A percentile compares a stretch with the other conserved stretches of the same genome.
These are phyloP conservation scores for Zaprionus bogoriensis DNA, from an alignment of 2,888 invertebrate species.

Conservation along the genomic window DNA sequence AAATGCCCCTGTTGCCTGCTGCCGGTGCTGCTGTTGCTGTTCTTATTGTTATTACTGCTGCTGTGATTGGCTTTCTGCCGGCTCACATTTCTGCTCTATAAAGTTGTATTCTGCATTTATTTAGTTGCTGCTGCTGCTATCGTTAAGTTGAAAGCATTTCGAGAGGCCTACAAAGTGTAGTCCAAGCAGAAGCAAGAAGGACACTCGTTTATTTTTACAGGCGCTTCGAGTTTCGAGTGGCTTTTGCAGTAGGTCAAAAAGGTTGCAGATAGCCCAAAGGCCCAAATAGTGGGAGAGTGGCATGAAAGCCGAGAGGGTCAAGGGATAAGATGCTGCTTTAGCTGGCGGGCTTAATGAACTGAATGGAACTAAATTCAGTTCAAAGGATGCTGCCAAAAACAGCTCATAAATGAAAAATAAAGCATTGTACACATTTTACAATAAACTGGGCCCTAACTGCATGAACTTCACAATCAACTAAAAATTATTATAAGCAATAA, in stretches of 20 bases:
- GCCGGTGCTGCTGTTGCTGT: neutral
- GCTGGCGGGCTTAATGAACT: neutral
- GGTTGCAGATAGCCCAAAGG: neutral
- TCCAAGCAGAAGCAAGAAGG: slow-evolving; percentile 5
- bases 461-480: too few relatives aligned
- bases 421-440: too few relatives aligned
- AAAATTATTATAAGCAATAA: neutral
- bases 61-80: slow-evolving; percentile 8
- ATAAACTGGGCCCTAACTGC: too few relatives aligned
- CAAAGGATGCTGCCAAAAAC: neutral
- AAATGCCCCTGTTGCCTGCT: slow-evolving; percentile 29
- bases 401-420: neutral
- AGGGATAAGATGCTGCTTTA: neutral
- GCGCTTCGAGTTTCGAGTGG: too few relatives aligned
- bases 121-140: slow-evolving; percentile 6
- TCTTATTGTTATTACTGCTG: neutral
- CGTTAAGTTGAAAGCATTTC: slow-evolving; percentile 43
- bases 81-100: slow-evolving; percentile 14
- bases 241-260: slow-evolving; percentile 14
- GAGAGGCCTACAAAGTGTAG: slow-evolving; percentile 23
- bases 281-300: neutral
- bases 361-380: slow-evolving; percentile 10
- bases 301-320: neutral
- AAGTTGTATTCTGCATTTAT: slow-evolving; percentile 4
- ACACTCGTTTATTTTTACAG: slow-evolving; percentile 30